Evolutionary conservation across 2,797 vertebrate species (phyloP), one percentile per base, ranked within the genome.

Genomic region (Gastrophryne carolinensis): DNA sequence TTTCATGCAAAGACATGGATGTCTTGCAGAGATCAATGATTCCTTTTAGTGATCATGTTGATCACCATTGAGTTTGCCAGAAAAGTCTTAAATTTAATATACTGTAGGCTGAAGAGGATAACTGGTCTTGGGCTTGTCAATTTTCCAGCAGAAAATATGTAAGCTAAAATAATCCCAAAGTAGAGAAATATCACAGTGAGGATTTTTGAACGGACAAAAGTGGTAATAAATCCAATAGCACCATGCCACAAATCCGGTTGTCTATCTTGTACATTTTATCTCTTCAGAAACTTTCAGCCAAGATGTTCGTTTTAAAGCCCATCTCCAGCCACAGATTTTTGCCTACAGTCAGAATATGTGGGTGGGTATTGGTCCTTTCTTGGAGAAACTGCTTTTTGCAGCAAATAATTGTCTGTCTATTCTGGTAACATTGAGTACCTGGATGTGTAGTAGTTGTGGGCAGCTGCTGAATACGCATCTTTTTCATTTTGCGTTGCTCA

Each of bases 1-100:
- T 65, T 77, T 54, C 50, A 56, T 71, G 61, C 60, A 63, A 75
- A 61, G 34, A 61, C 64, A 77, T 69, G 58, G 64, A 65, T 19
- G 67, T 57, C 60, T 77, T 70, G 64, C 7, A 65, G 27, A 70
- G 73, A 76, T 70, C 57, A 70, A 54, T 58, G 24, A 60, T 64
- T 64, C 64, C 71, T 26, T 52, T 34, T 32, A 54, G 44, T 13
- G 27, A 58, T 44, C 67, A 29, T 49, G 52, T 56, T 70, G 52
- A 71, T 72, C 35, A 34, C 37, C 12, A 27, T 64, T 50, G 10
- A 13, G 44, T 34, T 27, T 53, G 63, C 73, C 73, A 75, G 21
- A 75, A 64, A 53, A 21, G 3, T 19, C 15, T 49, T 56, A 73
- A 63, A 63, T 64, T 57, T 63, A 64, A 76, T 70, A 70, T 34